A percentile compares a stretch with the other conserved stretches of the same genome.
phyloP scores from a whole-genome alignment of 2,888 invertebrate species.

The Lasiommata megera region DNA sequence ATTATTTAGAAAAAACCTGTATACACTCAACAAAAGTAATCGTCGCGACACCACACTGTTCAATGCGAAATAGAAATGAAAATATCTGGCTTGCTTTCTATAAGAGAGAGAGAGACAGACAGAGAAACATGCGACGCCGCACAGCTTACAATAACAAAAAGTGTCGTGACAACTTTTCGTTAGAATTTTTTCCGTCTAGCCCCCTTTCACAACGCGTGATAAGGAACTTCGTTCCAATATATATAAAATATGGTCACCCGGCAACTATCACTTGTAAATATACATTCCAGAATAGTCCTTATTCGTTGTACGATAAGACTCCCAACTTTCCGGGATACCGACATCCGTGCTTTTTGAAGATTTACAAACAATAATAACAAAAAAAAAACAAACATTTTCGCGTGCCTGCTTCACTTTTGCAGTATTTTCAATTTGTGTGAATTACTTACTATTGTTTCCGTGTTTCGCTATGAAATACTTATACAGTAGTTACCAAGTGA shows the following conservation, averaged over 20 bases:
- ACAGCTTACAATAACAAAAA: too few species aligned
- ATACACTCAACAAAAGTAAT: too few species aligned
- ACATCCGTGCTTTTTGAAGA: slow-evolving; percentile 3
- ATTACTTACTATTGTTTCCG: slow-evolving; percentile 20
- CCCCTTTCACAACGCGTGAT: too few species aligned
- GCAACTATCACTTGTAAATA: slow-evolving; percentile 14
- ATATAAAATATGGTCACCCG: neutral
- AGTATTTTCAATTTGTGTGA: slow-evolving; percentile 20
- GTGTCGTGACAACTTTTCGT: too few species aligned
- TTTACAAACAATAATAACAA: slow-evolving; percentile 16
- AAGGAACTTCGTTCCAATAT: too few species aligned
- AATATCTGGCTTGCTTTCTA: too few species aligned
- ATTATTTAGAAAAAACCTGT: too few species aligned
- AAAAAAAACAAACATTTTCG: slow-evolving; percentile 17
- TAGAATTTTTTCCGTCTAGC: too few species aligned
- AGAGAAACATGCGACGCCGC: too few species aligned
- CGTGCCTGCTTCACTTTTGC: slow-evolving; percentile 23
- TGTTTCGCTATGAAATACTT: slow-evolving; percentile 7
- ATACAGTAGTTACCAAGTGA: slow-evolving; percentile 6
- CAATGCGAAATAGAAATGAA: too few species aligned
- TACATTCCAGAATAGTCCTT: slow-evolving; percentile 16
- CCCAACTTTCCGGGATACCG: neutral
- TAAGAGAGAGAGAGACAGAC: too few species aligned
- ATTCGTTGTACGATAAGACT: slow-evolving; percentile 12
- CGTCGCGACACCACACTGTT: too few species aligned